These are phyloP conservation scores for Lydus trimaculatus DNA, from an alignment of 2,888 invertebrate genomes.

Conservation along the genomic window DNA sequence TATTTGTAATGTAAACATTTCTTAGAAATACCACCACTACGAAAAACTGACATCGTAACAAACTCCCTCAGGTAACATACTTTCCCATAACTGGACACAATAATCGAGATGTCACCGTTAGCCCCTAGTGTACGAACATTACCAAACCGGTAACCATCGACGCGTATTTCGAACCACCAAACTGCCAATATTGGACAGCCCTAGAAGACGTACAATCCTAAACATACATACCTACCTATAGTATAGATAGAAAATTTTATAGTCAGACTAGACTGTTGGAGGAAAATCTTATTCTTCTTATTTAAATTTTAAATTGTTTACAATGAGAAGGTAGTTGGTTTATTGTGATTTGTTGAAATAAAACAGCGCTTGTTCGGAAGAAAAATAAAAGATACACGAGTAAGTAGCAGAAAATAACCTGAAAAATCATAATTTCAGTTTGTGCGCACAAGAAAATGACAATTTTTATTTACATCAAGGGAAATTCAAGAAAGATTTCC, in stretches of 20 bases:
- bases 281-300: neutral
- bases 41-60: conserved; percentile 4
- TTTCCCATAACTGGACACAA: conserved; percentile 42
- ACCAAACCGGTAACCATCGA: conserved; percentile 34
- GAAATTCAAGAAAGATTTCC: conserved; percentile 59
- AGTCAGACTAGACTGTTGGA: neutral
- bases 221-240: conserved; percentile 22
- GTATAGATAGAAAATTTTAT: neutral
- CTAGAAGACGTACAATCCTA: conserved; percentile 31
- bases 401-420: conserved; percentile 20
- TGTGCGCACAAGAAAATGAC: conserved; percentile 52
- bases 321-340: neutral
- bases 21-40: conserved; percentile 38
- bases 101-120: conserved; percentile 44
- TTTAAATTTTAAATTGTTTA: conserved; percentile 6
- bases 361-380: conserved; percentile 6
- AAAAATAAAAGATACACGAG: conserved; percentile 26
- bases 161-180: conserved; percentile 36
- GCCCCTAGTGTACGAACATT: conserved; percentile 18
- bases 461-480: conserved; percentile 60
- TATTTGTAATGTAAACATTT: conserved; percentile 47
- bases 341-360: conserved; percentile 15
- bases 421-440: conserved; percentile 49
- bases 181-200: conserved; percentile 31
- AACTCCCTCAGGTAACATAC: conserved; percentile 42